These are phyloP conservation scores for Phyllopteryx taeniolatus DNA, from an alignment of 2,113 vertebrate genomes.

Conservation along the genomic window DNA sequence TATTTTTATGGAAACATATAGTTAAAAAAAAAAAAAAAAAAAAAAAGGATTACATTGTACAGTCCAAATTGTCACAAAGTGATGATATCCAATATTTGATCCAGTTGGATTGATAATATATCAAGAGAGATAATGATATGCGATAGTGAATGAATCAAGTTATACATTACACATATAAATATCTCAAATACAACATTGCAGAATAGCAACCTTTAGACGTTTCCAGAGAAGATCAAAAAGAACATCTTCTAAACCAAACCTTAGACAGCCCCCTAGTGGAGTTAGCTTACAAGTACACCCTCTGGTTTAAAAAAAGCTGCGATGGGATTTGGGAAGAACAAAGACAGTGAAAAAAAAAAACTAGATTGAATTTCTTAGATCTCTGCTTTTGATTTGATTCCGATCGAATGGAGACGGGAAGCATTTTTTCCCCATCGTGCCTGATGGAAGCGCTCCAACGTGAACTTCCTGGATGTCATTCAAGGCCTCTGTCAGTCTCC, in stretches of 20 bases:
- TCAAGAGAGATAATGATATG: neutral
- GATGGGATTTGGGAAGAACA: neutral
- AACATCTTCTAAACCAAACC: conserved; percentile 22
- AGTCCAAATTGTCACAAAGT: too few relatives aligned
- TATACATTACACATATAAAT: neutral
- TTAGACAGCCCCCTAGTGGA: conserved; percentile 59
- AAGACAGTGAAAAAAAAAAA: neutral
- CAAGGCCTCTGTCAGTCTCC: conserved; percentile 37
- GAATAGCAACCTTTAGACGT: neutral
- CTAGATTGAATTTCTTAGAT: conserved; percentile 37
- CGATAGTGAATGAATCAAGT: neutral
- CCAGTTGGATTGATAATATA: too few relatives aligned
- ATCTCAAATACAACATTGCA: neutral
- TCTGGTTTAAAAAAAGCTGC: neutral
- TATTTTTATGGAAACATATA: too few relatives aligned
- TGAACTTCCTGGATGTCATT: conserved; percentile 65
- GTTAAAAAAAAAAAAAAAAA: too few relatives aligned
- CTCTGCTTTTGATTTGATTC: conserved; percentile 53
- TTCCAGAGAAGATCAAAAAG: neutral
- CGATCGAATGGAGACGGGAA: conserved; percentile 13
- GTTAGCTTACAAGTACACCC: conserved; percentile 15
- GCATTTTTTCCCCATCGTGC: conserved; percentile 41
- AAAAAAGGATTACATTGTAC: too few relatives aligned
- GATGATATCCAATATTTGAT: too few relatives aligned
- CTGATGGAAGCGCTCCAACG: conserved; percentile 58